Conservation (phyloP, 2,888 invertebrate species). For the Tetragnatha montana region DNA sequence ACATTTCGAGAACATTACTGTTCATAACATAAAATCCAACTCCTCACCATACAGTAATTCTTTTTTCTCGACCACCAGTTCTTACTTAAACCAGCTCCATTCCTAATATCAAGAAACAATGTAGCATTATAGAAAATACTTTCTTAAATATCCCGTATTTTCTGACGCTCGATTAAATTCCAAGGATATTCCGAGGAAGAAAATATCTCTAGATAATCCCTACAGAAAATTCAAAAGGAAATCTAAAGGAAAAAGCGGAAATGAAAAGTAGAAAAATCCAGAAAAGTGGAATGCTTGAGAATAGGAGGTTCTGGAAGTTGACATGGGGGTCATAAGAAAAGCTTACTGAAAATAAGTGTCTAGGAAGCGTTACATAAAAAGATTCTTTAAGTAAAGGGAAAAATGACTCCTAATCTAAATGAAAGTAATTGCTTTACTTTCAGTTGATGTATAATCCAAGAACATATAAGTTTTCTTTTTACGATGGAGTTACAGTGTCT, state of each 20-base stretch:
- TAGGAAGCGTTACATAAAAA: neutral
- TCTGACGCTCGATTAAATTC: too few relatives aligned
- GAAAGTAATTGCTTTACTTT: constrained; percentile 33
- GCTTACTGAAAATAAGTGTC: neutral
- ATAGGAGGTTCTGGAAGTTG: neutral
- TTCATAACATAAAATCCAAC: too few relatives aligned
- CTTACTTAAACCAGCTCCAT: too few relatives aligned
- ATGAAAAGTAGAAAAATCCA: constrained; percentile 1
- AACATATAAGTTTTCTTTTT: too few relatives aligned
- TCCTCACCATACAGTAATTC: too few relatives aligned
- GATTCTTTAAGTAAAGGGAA: constrained; percentile 1
- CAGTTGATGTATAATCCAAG: neutral
- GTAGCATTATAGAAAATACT: too few relatives aligned
- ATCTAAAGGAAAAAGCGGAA: neutral
- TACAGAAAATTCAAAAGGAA: neutral
- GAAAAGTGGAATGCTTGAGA: neutral
- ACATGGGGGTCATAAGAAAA: neutral
- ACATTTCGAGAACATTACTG: too few relatives aligned
- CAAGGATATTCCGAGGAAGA: neutral
- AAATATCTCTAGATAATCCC: neutral
- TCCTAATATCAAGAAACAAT: too few relatives aligned
- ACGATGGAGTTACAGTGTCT: too few relatives aligned
- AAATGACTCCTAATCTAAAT: constrained; percentile 34
- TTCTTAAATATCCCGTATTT: too few relatives aligned
- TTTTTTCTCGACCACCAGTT: too few relatives aligned